These are phyloP conservation scores for Ceuthmochares aereus DNA, from an alignment of 2,113 vertebrate genomes.

Conservation along the genomic window DNA sequence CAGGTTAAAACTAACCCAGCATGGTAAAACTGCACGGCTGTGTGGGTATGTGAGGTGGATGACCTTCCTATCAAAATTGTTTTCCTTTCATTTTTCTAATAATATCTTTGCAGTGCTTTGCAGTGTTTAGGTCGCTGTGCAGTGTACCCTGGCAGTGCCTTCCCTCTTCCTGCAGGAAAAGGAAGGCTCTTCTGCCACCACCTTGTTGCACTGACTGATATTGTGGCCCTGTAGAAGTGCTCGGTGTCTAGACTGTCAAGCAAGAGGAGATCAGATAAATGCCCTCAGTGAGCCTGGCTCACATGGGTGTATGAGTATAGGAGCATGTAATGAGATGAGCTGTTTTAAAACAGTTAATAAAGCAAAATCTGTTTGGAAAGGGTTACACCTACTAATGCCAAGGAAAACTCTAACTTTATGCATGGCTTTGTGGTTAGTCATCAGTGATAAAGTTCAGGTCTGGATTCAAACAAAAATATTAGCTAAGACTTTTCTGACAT, in stretches of 20 bases:
- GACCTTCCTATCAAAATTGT: neutral
- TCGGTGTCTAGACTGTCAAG: fast-evolving
- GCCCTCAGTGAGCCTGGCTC: fast-evolving
- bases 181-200: neutral
- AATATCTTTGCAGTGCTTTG: neutral
- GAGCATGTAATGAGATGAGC: neutral
- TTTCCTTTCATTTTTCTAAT: neutral
- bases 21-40: neutral
- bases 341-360: neutral
- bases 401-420: neutral
- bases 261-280: neutral
- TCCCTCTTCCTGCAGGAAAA: neutral
- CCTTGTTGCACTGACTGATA: fast-evolving
- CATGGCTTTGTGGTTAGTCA: neutral
- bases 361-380: neutral
- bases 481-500: neutral
- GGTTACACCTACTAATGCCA: neutral
- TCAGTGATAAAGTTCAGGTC: neutral
- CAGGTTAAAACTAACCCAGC: neutral
- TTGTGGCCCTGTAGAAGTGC: neutral
- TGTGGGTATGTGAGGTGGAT: neutral
- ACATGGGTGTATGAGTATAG: no score
- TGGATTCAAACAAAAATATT: neutral
- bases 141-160: neutral
- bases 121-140: fast-evolving